Evolutionary conservation across 2,113 vertebrate species (phyloP), one percentile per base, ranked within the genome.

Genomic region (Ranitomeya variabilis): DNA sequence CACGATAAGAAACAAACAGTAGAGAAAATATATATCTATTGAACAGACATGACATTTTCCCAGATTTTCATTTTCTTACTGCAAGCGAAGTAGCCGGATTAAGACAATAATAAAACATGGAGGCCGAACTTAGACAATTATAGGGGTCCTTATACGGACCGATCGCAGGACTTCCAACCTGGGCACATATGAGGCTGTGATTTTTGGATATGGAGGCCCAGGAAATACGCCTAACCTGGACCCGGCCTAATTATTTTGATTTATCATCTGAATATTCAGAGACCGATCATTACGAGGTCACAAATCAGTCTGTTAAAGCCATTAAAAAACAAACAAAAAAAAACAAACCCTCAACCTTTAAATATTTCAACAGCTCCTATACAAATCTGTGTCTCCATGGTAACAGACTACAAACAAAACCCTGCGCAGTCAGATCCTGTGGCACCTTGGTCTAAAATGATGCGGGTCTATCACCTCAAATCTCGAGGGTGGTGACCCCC

Each of bases 341-440:
- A 3, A 21, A 21, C 12, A 64, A 64, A 64, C 15, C 59, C 12
- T 13, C 15, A 8, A 60, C 15, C 13, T 15, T 31, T 31, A 31
- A 31, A 31, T 60, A 14, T 64, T 6, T 69, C n/a, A 5, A 13
- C n/a, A 26, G n/a, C 66, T 23, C 66, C 23, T 26, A 7, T 14
- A 14, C 23, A 71, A 26, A 37, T 6, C 69, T 31, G 13, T 73
- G 13, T 73, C 37, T 74, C 71, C 37, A 45, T 74, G 71, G 71
- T 74, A 74, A 74, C 31, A 74, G 71, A 74, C 31, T 74, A 74
- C 71, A 74, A 45, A 45, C 71, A 31, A 45, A 37, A 31, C 69
- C 69, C 31, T 37, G 37, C 45, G 31, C 19, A 74, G 14, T 18
- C 71, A 18, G 37, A 45, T 9, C 31, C 26, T 45, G 37, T 37